Evolutionary conservation across 2,113 vertebrate genomes (phyloP), one percentile per base, ranked within the genome.

Genomic region (Aptenodytes forsteri): DNA sequence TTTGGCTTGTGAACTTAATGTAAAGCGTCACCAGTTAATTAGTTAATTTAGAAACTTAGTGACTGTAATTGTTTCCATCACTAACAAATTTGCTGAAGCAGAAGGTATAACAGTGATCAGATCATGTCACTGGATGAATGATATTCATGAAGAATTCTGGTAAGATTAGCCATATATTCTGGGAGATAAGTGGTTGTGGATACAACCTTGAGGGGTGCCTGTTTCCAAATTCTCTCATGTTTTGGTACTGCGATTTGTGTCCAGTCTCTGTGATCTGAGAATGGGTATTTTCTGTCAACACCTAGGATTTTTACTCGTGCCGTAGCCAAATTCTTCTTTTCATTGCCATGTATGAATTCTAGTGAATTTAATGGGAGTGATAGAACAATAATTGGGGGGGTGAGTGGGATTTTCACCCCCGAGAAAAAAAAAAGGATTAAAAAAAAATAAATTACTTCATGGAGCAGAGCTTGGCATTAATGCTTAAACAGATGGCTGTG

Each of bases 401-500:
- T 36, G 36, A 7, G 36, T 36, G 16, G 11, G 54, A 79, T 79
- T 90, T 89, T 49, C 18, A 79, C 7, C 32, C 18, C 14, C 0
- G 1, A 23, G 42, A 49, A 12, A 13, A 25, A 64, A 64, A 16
- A 9, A 47, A 32, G 54, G 14, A 42, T 42, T 42, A n/a, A 10
- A 38, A 11, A 26, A 32, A 27, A 80, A 80, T 11, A 88, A 70
- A 67, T 73, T 59, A 34, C 38, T 81, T 92, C 34, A 72, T 83
- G 81, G 73, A 91, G 56, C 58, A 79, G 73, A 95, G 87, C 78
- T 96, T 96, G 91, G 95, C 95, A 82, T 95, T 90, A 93, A 71
- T 75, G 55, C 95, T 96, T 73, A 89, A 91, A 85, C 88, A 97
- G 86, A 95, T 94, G 94, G 90, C 81, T 92, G 30, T 90, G 89